These are phyloP conservation scores for Rhynchophorus ferrugineus DNA, from an alignment of 1,140 invertebrate species.

Conservation along the genomic window DNA sequence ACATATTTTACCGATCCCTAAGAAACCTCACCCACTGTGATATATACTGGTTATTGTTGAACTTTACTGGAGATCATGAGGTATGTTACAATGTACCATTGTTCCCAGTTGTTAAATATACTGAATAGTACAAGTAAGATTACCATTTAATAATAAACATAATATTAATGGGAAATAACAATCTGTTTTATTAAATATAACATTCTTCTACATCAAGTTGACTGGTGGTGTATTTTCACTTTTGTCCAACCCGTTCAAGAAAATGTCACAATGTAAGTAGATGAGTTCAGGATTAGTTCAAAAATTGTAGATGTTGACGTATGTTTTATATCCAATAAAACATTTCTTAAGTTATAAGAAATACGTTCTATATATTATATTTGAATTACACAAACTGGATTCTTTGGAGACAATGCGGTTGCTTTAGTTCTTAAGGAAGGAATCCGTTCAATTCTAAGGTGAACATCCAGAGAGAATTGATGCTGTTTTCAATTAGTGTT, in stretches of 20 bases:
- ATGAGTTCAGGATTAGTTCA: not conserved
- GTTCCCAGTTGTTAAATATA: not conserved
- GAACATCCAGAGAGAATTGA: no score
- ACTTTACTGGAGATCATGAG: not conserved
- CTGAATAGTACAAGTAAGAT: constrained; percentile 1
- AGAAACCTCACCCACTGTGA: not conserved
- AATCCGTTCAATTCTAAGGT: no score
- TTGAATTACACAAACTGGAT: no score
- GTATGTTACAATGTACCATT: not conserved
- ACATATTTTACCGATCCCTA: not conserved
- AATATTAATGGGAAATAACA: no score
- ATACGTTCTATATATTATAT: no score
- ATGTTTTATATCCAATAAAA: no score
- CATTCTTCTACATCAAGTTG: not conserved
- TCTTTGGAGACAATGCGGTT: no score
- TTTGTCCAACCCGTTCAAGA: not conserved
- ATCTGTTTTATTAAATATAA: not conserved
- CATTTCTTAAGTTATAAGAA: no score
- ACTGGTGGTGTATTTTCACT: not conserved
- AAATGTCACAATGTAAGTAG: not conserved
- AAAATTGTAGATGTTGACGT: not conserved
- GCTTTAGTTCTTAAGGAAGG: no score
- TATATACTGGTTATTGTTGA: not conserved
- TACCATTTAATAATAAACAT: no score
- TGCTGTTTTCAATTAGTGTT: no score